These are phyloP conservation scores for Galemys pyrenaicus DNA, from an alignment of 2,113 vertebrate species.

Conservation along the genomic window DNA sequence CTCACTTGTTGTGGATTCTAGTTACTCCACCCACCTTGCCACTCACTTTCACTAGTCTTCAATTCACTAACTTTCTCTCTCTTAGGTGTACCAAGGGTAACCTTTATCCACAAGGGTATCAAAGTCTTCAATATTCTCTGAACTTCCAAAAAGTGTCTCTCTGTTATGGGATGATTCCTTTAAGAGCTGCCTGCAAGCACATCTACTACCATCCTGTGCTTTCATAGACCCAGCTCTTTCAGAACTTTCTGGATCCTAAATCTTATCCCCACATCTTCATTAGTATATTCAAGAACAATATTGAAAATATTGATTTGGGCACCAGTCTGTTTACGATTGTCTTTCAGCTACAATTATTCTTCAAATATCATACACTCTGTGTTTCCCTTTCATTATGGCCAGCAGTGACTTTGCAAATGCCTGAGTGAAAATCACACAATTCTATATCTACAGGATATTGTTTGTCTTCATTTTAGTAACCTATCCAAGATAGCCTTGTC, in stretches of 20 bases:
- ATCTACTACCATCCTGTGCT: neutral
- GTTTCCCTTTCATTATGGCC: neutral
- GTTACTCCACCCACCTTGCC: neutral
- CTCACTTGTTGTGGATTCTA: neutral
- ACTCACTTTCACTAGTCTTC: neutral
- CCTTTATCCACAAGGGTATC: neutral
- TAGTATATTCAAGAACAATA: neutral
- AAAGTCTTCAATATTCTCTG: neutral
- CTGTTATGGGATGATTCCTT: neutral
- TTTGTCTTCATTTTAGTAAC: neutral
- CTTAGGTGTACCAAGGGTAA: neutral
- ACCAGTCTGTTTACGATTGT: neutral
- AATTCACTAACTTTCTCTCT: neutral
- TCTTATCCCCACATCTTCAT: neutral
- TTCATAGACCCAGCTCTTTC: neutral
- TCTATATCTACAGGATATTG: neutral
- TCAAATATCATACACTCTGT: neutral
- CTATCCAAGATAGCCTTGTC: neutral
- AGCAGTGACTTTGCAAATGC: neutral
- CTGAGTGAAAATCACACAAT: neutral
- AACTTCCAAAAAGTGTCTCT: neutral
- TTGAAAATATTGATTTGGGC: neutral
- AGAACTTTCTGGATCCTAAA: neutral
- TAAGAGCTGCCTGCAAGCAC: neutral
- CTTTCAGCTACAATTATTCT: neutral